Conservation (phyloP, 2,888 invertebrate genomes). For the Ectobius pallidus region DNA sequence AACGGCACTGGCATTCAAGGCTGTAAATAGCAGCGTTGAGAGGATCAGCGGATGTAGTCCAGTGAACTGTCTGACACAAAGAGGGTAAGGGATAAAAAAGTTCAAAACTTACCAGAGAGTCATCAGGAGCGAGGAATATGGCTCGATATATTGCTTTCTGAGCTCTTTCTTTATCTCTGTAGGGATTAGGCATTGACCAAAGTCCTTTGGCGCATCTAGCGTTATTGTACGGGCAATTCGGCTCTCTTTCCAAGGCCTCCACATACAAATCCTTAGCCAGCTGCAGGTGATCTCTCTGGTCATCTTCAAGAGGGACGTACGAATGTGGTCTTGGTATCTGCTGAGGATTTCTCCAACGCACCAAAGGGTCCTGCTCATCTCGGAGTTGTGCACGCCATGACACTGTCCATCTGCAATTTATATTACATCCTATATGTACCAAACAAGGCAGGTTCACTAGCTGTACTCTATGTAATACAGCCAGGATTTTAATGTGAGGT, state of each 20-base stretch:
- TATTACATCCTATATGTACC: no score
- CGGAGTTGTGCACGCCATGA: neutral
- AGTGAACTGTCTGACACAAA: no score
- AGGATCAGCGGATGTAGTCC: no score
- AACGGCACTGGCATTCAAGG: no score
- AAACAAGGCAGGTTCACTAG: no score
- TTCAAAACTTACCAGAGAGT: slow-evolving; percentile 21
- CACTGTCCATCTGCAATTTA: neutral
- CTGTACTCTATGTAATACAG: no score
- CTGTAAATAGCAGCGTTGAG: no score
- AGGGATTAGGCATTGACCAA: slow-evolving; percentile 36
- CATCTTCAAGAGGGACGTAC: neutral
- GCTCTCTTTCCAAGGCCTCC: slow-evolving; percentile 29
- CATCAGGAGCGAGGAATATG: slow-evolving; percentile 24
- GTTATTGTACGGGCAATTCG: slow-evolving; percentile 38
- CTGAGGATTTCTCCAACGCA: neutral
- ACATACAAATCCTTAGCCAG: slow-evolving; percentile 14
- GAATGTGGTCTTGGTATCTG: neutral
- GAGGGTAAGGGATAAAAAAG: no score
- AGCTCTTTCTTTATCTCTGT: slow-evolving; percentile 29
- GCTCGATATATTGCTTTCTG: slow-evolving; percentile 32
- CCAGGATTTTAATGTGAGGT: no score
- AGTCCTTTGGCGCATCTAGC: slow-evolving; percentile 41
- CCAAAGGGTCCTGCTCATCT: neutral
- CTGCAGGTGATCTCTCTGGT: neutral